Conservation (phyloP, 2,797 vertebrate genomes). For the Paguma larvata region DNA sequence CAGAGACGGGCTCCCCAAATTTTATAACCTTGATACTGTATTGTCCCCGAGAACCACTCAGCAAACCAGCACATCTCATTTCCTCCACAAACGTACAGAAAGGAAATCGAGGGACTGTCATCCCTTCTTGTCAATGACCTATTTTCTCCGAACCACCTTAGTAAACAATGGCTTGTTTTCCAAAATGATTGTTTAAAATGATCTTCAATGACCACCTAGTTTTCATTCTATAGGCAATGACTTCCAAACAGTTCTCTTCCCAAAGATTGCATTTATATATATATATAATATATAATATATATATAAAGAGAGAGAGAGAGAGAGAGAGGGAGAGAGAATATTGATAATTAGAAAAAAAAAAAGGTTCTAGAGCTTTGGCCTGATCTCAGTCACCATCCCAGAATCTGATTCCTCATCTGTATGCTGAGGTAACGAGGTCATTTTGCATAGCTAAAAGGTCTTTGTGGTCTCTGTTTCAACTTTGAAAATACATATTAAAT, state of each 20-base stretch:
- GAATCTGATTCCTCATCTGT: background rate
- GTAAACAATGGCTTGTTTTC: background rate
- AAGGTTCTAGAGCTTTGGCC: background rate
- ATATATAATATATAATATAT: too few relatives aligned
- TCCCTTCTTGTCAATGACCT: background rate
- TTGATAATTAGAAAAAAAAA: background rate
- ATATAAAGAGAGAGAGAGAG: too few relatives aligned
- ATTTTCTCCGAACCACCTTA: background rate
- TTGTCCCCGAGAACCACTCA: background rate
- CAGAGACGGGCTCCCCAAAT: background rate
- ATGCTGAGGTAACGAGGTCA: background rate
- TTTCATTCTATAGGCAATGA: background rate
- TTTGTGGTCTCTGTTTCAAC: background rate
- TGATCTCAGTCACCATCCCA: background rate
- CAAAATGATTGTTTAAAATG: background rate
- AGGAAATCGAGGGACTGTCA: background rate
- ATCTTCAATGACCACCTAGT: background rate
- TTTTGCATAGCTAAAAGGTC: background rate
- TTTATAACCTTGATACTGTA: accelerated
- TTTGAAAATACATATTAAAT: background rate
- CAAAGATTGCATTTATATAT: background rate
- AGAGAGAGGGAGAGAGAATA: too few relatives aligned
- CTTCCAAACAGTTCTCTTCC: background rate
- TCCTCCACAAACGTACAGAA: background rate
- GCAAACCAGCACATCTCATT: background rate